Percentiles rank a stretch among this genome's conserved stretches.
phyloP scores from a whole-genome alignment of 2,113 vertebrate genomes.

The Laticauda colubrina region DNA sequence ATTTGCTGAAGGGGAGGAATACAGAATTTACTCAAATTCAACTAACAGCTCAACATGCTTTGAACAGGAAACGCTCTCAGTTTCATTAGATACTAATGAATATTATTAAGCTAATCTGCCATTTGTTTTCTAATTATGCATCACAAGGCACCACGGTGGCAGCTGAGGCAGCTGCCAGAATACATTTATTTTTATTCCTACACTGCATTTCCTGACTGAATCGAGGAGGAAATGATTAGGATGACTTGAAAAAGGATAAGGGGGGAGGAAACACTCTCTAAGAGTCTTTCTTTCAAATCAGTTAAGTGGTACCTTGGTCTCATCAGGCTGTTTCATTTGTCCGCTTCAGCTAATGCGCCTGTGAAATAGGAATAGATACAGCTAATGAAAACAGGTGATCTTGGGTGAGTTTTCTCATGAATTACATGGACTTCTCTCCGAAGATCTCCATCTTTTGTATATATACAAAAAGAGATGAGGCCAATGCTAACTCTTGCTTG shows the following conservation, averaged over 20 bases:
- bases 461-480: neutral
- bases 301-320: slow-evolving; percentile 30
- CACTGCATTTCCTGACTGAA: slow-evolving; percentile 43
- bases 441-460: neutral
- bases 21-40: slow-evolving; percentile 71
- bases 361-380: slow-evolving; percentile 15
- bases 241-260: slow-evolving; percentile 51
- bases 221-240: slow-evolving; percentile 56
- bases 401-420: neutral
- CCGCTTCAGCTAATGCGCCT: slow-evolving; percentile 10
- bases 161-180: slow-evolving; percentile 68
- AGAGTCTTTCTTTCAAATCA: slow-evolving; percentile 4
- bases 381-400: neutral
- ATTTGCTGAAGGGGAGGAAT: slow-evolving; percentile 51
- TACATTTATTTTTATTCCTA: slow-evolving; percentile 62
- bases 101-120: slow-evolving; percentile 82
- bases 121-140: slow-evolving; percentile 81
- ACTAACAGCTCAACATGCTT: slow-evolving; percentile 65
- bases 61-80: slow-evolving; percentile 68
- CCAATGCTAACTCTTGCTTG: neutral
- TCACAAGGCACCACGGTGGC: slow-evolving; percentile 68
- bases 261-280: neutral
- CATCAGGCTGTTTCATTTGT: slow-evolving; percentile 17
- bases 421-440: neutral
- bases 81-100: slow-evolving; percentile 80